Evolutionary conservation across 2,797 vertebrate genomes (phyloP).

Genomic region (Tenualosa thibaudeaui): DNA sequence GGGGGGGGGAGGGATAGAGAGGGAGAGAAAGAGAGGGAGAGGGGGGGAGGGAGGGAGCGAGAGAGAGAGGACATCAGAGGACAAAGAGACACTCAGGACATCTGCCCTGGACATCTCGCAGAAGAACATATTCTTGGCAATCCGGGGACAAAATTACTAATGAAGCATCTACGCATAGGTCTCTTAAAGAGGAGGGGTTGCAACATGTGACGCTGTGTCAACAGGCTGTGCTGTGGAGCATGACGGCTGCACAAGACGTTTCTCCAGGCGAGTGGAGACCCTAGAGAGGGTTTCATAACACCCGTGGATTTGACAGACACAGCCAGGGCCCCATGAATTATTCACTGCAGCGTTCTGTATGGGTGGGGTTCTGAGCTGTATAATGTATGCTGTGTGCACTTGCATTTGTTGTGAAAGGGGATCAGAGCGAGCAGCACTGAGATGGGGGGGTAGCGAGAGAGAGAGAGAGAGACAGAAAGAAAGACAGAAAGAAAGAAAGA

Average conservation of each 20-base stretch:
- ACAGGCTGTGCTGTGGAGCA: neutral
- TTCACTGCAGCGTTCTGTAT: neutral
- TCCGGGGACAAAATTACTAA: no score
- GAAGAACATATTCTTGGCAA: neutral
- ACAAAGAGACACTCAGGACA: conserved; percentile 4
- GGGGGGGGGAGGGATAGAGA: neutral
- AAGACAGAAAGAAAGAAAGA: no score
- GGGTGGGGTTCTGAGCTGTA: neutral
- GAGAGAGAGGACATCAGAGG: neutral
- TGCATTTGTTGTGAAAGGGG: conserved; percentile 5
- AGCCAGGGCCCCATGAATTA: neutral
- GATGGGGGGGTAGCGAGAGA: neutral
- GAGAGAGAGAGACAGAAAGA: no score
- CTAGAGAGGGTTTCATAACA: neutral
- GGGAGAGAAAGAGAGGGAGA: neutral
- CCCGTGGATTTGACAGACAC: conserved; percentile 17
- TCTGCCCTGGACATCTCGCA: neutral
- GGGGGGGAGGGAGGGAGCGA: neutral
- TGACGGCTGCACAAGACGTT: neutral
- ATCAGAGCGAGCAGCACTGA: neutral
- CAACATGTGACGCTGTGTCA: neutral
- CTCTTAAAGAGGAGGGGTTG: neutral
- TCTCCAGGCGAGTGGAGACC: conserved; percentile 51
- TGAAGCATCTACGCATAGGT: no score
- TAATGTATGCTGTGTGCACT: neutral